A percentile compares a stretch with the other conserved stretches of the same genome.
phyloP scores from a whole-genome alignment of 2,888 invertebrate species.

The Tenthredo distinguenda region DNA sequence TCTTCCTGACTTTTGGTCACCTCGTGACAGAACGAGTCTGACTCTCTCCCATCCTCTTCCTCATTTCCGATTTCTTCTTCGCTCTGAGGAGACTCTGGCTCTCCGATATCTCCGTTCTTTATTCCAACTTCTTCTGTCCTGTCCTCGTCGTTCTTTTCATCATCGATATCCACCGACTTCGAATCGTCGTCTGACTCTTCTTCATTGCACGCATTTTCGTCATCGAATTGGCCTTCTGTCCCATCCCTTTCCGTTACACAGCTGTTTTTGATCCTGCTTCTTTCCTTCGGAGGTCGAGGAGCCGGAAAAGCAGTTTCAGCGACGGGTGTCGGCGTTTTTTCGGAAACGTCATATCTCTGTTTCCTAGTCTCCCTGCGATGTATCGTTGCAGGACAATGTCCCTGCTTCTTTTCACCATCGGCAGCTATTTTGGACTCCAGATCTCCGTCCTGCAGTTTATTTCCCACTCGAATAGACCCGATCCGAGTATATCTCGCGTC shows the following conservation, averaged over 20 bases:
- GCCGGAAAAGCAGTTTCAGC: constrained; percentile 7
- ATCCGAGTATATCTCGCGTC: not conserved
- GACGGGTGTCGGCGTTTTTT: not conserved
- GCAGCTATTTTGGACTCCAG: not conserved
- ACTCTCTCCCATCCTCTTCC: not conserved
- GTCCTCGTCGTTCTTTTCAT: constrained; percentile 23
- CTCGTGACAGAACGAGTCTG: not conserved
- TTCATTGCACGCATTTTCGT: constrained; percentile 28
- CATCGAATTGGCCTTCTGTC: constrained; percentile 42
- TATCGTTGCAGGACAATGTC: not conserved
- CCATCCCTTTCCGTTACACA: constrained; percentile 17
- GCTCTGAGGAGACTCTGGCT: not conserved
- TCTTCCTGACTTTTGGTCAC: not conserved
- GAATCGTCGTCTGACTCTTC: constrained; percentile 5
- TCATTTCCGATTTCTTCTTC: not conserved
- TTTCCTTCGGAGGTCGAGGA: constrained; percentile 14
- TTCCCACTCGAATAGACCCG: not conserved
- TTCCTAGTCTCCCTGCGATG: not conserved
- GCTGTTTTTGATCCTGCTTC: not conserved
- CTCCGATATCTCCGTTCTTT: constrained; percentile 54
- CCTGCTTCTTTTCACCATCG: not conserved
- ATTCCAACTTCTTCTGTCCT: not conserved
- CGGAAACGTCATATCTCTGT: not conserved
- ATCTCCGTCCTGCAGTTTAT: not conserved
- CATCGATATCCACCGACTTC: not conserved